phyloP scores from a whole-genome alignment of 2,113 vertebrate species.

The Acrocephalus arundinaceus region DNA sequence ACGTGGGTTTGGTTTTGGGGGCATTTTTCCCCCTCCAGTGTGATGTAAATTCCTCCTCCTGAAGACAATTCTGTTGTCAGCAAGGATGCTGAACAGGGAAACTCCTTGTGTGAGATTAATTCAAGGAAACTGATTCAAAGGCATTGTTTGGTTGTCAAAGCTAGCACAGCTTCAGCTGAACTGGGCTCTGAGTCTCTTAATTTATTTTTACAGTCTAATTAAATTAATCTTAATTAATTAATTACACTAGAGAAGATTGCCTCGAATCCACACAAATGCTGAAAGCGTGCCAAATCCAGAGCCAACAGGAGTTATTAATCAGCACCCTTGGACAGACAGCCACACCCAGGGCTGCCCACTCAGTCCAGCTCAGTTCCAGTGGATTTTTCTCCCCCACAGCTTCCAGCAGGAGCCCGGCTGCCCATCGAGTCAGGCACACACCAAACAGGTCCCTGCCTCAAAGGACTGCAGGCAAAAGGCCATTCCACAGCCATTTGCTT shows the following conservation, averaged over 20 bases:
- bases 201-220: background rate
- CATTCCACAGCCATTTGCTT: background rate
- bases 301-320: background rate
- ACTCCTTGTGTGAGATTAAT: background rate
- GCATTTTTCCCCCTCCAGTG: rapidly evolving
- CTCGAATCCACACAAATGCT: background rate
- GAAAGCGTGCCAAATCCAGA: background rate
- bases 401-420: background rate
- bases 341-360: background rate
- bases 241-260: background rate
- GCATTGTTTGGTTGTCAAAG: background rate
- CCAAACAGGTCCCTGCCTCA: background rate
- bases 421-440: background rate
- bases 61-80: background rate
- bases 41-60: background rate
- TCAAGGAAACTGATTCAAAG: background rate
- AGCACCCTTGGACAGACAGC: background rate
- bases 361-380: background rate
- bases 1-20: background rate
- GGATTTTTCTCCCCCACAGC: background rate
- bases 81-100: background rate
- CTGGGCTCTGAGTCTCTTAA: background rate
- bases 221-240: background rate
- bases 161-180: background rate
- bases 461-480: background rate